A percentile compares a stretch with the other conserved stretches of the same genome.
These are phyloP conservation scores for Slavum lentiscoides DNA, from an alignment of 2,888 invertebrate species.

Conservation along the genomic window DNA sequence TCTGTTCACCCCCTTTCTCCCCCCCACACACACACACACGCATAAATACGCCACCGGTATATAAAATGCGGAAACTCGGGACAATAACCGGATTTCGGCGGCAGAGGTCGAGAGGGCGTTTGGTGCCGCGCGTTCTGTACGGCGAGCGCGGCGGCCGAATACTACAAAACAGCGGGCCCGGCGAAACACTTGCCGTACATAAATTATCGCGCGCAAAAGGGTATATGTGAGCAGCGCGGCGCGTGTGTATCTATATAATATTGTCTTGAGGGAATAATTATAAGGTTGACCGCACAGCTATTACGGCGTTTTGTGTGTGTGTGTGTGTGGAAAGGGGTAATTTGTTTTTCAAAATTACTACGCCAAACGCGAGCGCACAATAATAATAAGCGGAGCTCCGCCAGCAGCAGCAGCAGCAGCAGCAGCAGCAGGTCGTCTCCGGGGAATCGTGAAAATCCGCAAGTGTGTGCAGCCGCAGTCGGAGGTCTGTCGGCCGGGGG, in stretches of 20 bases:
- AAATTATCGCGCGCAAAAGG: constrained; percentile 49
- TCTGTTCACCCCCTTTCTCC: no score
- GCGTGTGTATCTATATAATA: no score
- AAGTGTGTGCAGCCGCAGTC: neutral
- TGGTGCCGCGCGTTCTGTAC: no score
- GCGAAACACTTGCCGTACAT: constrained; percentile 42
- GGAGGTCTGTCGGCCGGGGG: constrained; percentile 1
- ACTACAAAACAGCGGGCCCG: neutral
- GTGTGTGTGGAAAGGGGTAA: constrained; percentile 29
- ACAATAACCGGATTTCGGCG: no score
- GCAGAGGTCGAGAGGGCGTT: no score
- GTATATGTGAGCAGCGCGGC: neutral
- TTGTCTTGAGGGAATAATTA: constrained; percentile 50
- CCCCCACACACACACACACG: no score
- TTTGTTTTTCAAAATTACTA: constrained; percentile 53
- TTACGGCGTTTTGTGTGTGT: constrained; percentile 8
- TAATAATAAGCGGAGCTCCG: no score
- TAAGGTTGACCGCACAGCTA: constrained; percentile 53
- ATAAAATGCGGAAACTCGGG: no score
- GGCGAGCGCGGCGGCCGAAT: no score
- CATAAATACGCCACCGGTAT: no score
- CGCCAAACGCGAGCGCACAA: constrained; percentile 13
- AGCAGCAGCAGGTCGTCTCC: no score
- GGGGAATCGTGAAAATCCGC: constrained; percentile 33
- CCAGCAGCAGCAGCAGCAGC: no score